Evolutionary conservation across 2,113 vertebrate species (phyloP), one percentile per base, ranked within the genome.

Genomic region (Oreochromis tanganicae): DNA sequence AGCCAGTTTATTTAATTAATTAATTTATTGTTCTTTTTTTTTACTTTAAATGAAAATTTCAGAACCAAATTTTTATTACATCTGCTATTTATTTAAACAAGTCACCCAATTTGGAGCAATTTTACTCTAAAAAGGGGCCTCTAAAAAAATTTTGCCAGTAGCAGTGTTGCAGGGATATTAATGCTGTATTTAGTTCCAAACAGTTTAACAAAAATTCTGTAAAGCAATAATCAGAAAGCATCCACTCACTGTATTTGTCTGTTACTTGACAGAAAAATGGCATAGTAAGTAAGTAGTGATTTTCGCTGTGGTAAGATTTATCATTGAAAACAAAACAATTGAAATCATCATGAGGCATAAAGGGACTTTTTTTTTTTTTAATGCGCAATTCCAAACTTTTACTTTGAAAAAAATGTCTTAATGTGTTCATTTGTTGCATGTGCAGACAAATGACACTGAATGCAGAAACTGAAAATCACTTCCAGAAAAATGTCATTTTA

Each of bases 191-290:
- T 79, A 78, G 90, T 90, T 92, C 75, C 24, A 87, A 85, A 85
- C 54, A 87, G 82, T 87, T 92, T 63, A 87, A 75, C 79, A 88
- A 84, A 85, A 85, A 89, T 93, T 94, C 91, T 92, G 79, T 88
- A 80, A 95, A 96, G 95, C 95, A 96, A 97, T 96, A 96, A 95
- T 87, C 17, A 82, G 55, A 63, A 83, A 55, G 29, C 79, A 90
- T 89, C 81, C 85, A 75, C 27, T 73, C 81, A 32, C 75, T 21
- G 34, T 81, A 83, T 54, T 80, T 71, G 81, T 83, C 17, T 36
- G 48, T 83, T 55, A 55, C n/a, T 56, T 12, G 27, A 29, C 38
- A n/a, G 4, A 82, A 14, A 82, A 85, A 84, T 68, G 34, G 71
- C 50, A 10, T 11, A 27, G 27, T 27, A 2, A 16, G 14, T 19